Evolutionary conservation across 2,888 invertebrate genomes (phyloP).

Genomic region (Harpalus rubripes): DNA sequence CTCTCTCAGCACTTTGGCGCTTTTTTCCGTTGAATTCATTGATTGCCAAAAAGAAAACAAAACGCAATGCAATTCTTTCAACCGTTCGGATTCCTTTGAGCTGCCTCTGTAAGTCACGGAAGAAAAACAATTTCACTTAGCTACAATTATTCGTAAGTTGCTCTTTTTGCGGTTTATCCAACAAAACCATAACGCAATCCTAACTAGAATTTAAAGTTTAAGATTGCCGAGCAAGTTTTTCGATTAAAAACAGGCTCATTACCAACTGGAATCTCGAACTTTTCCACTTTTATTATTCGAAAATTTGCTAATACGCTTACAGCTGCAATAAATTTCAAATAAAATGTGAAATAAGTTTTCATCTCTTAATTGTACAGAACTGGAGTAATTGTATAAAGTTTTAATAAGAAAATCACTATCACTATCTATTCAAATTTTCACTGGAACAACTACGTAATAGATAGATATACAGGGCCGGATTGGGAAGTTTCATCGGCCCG

Average conservation of each 20-base stretch:
- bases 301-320: slow-evolving; percentile 1
- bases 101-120: slow-evolving; percentile 25
- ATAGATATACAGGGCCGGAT: too few species aligned
- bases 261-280: slow-evolving; percentile 30
- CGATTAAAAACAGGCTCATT: slow-evolving; percentile 14
- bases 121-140: slow-evolving; percentile 42
- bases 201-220: slow-evolving; percentile 52
- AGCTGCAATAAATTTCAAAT: neutral
- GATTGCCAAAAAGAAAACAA: slow-evolving; percentile 53
- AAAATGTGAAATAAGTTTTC: neutral
- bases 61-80: slow-evolving; percentile 47
- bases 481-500: too few species aligned
- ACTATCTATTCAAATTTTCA: neutral
- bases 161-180: slow-evolving; percentile 20
- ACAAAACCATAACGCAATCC: slow-evolving; percentile 35
- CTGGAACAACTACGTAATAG: neutral
- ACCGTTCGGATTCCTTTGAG: slow-evolving; percentile 51
- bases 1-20: slow-evolving; percentile 43
- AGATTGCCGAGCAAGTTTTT: slow-evolving; percentile 39
- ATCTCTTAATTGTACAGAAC: neutral
- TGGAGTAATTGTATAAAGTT: too few species aligned
- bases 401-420: too few species aligned
- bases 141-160: slow-evolving; percentile 40
- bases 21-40: slow-evolving; percentile 60
- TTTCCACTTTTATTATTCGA: slow-evolving; percentile 9